Percentiles rank a stretch among this genome's conserved stretches.
These are phyloP conservation scores for Drosophila niveifrons DNA, from an alignment of 2,888 invertebrate species.

Conservation along the genomic window DNA sequence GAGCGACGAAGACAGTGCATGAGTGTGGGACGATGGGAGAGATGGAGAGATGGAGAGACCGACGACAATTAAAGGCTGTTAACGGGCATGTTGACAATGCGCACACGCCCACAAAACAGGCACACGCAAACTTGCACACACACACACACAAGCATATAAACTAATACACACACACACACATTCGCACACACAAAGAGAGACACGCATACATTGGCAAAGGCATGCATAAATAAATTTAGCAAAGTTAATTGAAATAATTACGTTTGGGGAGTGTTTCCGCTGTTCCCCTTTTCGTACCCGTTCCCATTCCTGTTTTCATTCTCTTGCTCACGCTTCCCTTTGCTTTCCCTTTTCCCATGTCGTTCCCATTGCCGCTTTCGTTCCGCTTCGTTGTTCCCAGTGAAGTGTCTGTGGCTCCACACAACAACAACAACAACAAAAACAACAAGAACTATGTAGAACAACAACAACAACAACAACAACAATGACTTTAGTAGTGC, in stretches of 20 bases:
- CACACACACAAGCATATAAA: slow-evolving; percentile 9
- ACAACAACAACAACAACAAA: slow-evolving; percentile 9
- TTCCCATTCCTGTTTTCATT: neutral
- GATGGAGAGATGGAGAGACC: neutral
- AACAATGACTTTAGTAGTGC: neutral
- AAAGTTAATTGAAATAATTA: slow-evolving; percentile 67
- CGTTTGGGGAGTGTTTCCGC: slow-evolving; percentile 14
- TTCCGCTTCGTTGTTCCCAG: slow-evolving; percentile 15
- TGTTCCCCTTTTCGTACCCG: neutral
- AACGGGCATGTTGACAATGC: slow-evolving; percentile 52
- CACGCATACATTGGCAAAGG: slow-evolving; percentile 11
- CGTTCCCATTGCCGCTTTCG: slow-evolving; percentile 12
- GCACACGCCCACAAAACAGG: slow-evolving; percentile 18
- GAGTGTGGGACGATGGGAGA: too few relatives aligned
- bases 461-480: neutral
- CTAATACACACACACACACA: slow-evolving; percentile 6
- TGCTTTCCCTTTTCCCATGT: neutral
- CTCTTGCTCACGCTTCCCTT: neutral
- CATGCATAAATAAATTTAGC: slow-evolving; percentile 59
- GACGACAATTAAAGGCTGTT: slow-evolving; percentile 23
- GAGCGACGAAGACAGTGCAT: neutral
- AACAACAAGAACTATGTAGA: neutral
- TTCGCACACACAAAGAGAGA: neutral
- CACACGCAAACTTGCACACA: slow-evolving; percentile 11
- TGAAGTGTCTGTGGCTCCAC: slow-evolving; percentile 19